A percentile compares a stretch with the other conserved stretches of the same genome.
These are phyloP conservation scores for Lasioglossum marginatum DNA, from an alignment of 2,888 invertebrate species.

Conservation along the genomic window DNA sequence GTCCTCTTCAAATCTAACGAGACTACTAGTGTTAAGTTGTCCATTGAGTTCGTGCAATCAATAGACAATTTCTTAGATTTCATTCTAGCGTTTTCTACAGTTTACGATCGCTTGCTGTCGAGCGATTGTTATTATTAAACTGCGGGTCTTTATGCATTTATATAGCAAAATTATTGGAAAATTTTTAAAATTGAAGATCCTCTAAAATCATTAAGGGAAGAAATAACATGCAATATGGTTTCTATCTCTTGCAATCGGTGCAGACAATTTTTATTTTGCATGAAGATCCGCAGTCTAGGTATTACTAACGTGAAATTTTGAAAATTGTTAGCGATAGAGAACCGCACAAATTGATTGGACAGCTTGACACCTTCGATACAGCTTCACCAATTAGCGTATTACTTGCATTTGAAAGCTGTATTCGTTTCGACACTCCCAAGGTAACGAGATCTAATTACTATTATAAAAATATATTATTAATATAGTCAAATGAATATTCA, in stretches of 20 bases:
- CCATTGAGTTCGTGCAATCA: not conserved
- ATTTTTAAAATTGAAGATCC: no score
- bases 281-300: no score
- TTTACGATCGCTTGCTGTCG: not conserved
- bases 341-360: not conserved
- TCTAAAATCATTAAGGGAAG: no score
- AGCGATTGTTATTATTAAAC: not conserved
- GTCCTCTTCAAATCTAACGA: not conserved
- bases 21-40: not conserved
- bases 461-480: constrained; percentile 15
- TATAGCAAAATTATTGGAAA: no score
- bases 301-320: not conserved
- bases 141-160: no score
- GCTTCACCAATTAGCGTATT: not conserved
- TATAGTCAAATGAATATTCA: constrained; percentile 16
- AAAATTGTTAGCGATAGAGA: not conserved
- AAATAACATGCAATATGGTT: no score
- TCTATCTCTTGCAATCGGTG: no score
- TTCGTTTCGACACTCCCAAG: constrained; percentile 3
- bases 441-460: constrained; percentile 9
- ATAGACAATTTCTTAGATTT: not conserved
- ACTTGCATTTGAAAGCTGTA: not conserved
- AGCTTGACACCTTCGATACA: not conserved
- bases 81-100: not conserved
- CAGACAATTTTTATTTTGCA: no score